Percentiles rank a stretch among this genome's conserved stretches.
These are phyloP conservation scores for Hydrolagus colliei DNA, from an alignment of 2,797 vertebrate species.

Conservation along the genomic window DNA sequence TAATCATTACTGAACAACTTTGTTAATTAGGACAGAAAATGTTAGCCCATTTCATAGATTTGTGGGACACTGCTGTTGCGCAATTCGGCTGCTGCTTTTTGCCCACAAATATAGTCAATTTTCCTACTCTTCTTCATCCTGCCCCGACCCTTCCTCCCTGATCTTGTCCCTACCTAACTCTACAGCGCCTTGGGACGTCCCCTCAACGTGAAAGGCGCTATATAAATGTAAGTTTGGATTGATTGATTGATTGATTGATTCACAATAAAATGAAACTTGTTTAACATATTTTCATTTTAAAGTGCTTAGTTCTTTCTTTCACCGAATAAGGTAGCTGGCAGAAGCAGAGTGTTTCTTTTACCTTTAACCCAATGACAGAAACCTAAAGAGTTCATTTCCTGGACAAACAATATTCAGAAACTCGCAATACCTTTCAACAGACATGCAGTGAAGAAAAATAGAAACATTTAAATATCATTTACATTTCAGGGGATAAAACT, in stretches of 20 bases:
- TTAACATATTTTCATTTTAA: constrained; percentile 4
- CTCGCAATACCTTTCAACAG: constrained; percentile 12
- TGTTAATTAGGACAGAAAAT: not conserved
- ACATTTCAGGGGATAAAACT: constrained; percentile 22
- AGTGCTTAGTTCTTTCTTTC: not conserved
- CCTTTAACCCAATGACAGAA: no score
- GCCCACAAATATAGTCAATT: no score
- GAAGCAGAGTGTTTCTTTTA: no score
- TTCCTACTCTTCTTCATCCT: no score
- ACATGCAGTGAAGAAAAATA: not conserved
- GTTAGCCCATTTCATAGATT: not conserved
- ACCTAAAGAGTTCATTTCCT: not conserved
- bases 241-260: not conserved
- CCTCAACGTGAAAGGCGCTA: no score
- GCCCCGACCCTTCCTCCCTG: no score
- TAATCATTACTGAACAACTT: constrained; percentile 4
- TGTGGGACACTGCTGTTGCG: no score
- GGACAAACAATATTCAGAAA: constrained; percentile 6
- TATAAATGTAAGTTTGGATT: no score
- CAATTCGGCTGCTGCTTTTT: no score
- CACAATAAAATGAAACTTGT: not conserved
- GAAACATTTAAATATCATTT: constrained; percentile 27
- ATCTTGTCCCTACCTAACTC: no score
- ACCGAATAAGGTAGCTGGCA: no score
- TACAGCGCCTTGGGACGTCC: no score